phyloP scores from a whole-genome alignment of 2,888 invertebrate genomes.

The Aleiodes leptofemur region DNA sequence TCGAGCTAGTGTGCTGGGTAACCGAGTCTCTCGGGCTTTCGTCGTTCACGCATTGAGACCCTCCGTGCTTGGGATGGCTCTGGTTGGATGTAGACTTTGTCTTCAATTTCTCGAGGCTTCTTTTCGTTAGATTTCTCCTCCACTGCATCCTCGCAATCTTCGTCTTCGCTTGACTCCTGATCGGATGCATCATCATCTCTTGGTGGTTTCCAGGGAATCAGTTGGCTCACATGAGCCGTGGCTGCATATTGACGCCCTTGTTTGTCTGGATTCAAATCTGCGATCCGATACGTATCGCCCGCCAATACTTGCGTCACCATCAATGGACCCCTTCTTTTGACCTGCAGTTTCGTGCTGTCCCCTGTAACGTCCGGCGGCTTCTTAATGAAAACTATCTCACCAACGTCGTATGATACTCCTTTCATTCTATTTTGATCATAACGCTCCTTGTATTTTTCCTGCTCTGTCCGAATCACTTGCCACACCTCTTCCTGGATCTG shows the following conservation, averaged over 20 bases:
- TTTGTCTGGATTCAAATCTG: neutral
- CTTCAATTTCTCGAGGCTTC: too few species aligned
- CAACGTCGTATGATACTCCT: neutral
- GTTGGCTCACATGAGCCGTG: neutral
- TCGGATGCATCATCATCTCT: too few species aligned
- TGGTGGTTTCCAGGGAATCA: neutral
- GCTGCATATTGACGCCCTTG: neutral
- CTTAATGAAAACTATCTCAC: conserved; percentile 1
- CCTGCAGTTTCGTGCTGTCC: neutral
- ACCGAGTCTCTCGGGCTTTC: too few species aligned
- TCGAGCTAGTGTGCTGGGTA: too few species aligned
- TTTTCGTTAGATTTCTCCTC: too few species aligned
- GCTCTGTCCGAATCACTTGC: neutral
- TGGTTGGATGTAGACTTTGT: too few species aligned
- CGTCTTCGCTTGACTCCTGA: too few species aligned
- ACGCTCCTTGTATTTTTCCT: neutral
- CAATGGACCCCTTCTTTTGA: neutral
- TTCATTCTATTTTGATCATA: neutral
- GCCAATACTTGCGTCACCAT: neutral
- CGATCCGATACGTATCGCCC: neutral
- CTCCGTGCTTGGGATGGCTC: too few species aligned
- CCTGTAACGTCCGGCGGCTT: neutral
- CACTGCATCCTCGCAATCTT: too few species aligned
- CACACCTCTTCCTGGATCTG: neutral
- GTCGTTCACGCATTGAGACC: too few species aligned